These are phyloP conservation scores for Neodon shergylaensis DNA, from an alignment of 2,113 vertebrate species.

Conservation along the genomic window DNA sequence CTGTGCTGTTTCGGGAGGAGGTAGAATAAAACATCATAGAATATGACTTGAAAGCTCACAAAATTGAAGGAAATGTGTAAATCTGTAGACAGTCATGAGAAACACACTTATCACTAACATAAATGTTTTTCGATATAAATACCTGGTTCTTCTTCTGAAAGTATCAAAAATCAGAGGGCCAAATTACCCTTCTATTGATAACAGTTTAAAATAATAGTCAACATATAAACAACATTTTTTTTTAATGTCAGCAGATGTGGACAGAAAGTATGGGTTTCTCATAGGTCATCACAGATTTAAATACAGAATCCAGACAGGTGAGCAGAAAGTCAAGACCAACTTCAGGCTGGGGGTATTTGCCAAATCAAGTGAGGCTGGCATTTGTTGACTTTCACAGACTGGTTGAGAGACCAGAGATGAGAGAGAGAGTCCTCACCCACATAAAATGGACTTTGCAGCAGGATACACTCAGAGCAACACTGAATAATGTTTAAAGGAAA, in stretches of 20 bases:
- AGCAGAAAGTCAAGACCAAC: neutral
- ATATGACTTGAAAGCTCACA: constrained; percentile 39
- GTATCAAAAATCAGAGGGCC: constrained; percentile 44
- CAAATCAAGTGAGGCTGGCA: neutral
- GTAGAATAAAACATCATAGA: neutral
- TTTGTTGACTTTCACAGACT: neutral
- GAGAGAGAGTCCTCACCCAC: neutral
- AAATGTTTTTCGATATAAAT: constrained; percentile 56
- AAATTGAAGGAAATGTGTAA: neutral
- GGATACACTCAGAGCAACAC: neutral
- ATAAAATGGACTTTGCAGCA: neutral
- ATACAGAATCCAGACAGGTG: neutral
- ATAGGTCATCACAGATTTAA: neutral
- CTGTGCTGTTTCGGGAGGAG: neutral
- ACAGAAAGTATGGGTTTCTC: constrained; percentile 6
- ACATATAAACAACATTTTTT: constrained; percentile 63
- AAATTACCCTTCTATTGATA: constrained; percentile 41
- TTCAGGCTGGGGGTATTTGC: neutral
- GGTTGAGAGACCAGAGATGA: neutral
- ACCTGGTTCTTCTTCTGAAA: constrained; percentile 20
- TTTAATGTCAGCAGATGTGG: neutral
- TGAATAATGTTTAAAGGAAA: neutral
- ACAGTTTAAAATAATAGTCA: constrained; percentile 54
- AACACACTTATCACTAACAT: constrained; percentile 35
- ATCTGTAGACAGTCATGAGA: constrained; percentile 11